Evolutionary conservation across 2,888 invertebrate species (phyloP).

Genomic region (Catocala nupta): DNA sequence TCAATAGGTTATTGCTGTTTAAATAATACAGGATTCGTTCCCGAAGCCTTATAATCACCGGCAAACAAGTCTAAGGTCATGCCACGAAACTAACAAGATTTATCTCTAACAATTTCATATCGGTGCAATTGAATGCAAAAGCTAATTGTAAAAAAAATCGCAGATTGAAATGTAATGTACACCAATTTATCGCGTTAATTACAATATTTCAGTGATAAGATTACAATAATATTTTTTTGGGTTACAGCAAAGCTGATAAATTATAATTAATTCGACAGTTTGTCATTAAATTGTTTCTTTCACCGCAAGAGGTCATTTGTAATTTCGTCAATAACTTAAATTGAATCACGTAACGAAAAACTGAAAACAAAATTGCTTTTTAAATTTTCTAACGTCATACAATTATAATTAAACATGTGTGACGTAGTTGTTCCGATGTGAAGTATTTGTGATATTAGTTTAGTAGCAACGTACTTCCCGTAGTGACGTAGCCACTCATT

Average conservation of each 20-base stretch:
- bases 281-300: neutral
- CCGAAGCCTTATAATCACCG: no score
- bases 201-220: no score
- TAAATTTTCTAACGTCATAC: slow-evolving; percentile 68
- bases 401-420: slow-evolving; percentile 67
- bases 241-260: neutral
- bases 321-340: slow-evolving; percentile 6
- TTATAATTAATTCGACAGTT: no score
- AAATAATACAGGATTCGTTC: no score
- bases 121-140: no score
- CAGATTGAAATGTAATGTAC: no score
- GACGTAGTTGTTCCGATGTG: slow-evolving; percentile 73
- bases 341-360: slow-evolving; percentile 37
- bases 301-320: slow-evolving; percentile 6
- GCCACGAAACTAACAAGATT: no score
- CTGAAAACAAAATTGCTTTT: slow-evolving; percentile 47
- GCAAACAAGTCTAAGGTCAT: no score
- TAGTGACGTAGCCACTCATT: slow-evolving; percentile 82
- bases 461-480: slow-evolving; percentile 83
- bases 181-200: no score
- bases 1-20: no score
- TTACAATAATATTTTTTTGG: slow-evolving; percentile 1
- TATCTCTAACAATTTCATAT: no score
- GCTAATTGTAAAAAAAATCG: no score
- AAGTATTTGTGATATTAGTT: slow-evolving; percentile 74